Conservation (phyloP, 2,113 vertebrate species). For the Pagrus major region DNA sequence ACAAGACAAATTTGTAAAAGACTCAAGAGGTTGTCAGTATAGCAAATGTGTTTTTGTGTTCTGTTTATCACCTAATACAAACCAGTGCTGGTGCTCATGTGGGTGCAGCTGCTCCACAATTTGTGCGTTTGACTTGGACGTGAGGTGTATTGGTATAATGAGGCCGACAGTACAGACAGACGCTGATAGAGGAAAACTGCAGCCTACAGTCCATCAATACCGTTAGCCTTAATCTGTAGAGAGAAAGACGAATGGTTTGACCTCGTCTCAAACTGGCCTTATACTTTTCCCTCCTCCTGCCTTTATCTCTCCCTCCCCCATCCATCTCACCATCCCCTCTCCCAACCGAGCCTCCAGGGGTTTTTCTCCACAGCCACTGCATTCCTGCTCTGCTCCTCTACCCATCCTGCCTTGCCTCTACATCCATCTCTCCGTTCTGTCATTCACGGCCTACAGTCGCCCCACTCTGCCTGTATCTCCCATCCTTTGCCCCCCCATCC, state of each 20-base stretch:
- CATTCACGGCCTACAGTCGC: slow-evolving; percentile 66
- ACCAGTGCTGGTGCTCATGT: background rate
- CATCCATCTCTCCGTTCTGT: slow-evolving; percentile 58
- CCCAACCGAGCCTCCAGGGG: slow-evolving; percentile 69
- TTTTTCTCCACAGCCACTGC: slow-evolving; percentile 62
- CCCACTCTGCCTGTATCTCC: slow-evolving; percentile 46
- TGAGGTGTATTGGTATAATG: slow-evolving; percentile 38
- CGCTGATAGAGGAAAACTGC: slow-evolving; percentile 6
- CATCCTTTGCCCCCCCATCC: slow-evolving; percentile 36
- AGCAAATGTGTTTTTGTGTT: background rate
- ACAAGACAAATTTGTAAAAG: background rate
- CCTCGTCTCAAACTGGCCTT: slow-evolving; percentile 59
- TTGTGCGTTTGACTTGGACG: slow-evolving; percentile 22
- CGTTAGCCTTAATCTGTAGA: slow-evolving; percentile 49
- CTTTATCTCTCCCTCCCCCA: slow-evolving; percentile 54
- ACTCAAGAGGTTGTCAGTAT: background rate
- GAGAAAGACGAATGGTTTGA: slow-evolving; percentile 58
- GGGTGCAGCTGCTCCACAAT: background rate
- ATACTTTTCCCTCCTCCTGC: slow-evolving; percentile 24
- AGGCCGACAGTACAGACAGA: slow-evolving; percentile 25
- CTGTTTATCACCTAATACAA: slow-evolving; percentile 3
- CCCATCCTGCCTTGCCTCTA: slow-evolving; percentile 63
- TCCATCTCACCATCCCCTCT: slow-evolving; percentile 54
- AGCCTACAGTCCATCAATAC: slow-evolving; percentile 27
- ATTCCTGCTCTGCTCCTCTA: slow-evolving; percentile 55